Base-by-base conservation (phyloP, 2,888 invertebrate species). In the Hirtodrosophila alboralis region DNA sequence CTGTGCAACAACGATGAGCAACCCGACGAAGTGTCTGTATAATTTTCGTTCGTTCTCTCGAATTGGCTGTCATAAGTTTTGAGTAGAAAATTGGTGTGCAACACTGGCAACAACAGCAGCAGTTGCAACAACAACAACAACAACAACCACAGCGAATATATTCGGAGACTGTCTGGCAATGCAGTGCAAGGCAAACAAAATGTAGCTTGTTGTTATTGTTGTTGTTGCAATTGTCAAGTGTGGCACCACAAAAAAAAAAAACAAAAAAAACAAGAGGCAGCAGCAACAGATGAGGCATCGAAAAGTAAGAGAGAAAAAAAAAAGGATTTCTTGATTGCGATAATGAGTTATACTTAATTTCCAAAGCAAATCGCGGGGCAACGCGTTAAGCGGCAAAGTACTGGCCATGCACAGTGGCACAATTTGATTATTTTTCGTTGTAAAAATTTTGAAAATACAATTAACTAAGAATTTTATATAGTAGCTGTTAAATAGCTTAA, bases 51-150 rank as follows among this genome's bases (percentile, higher is more conserved):
- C 79, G 60, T 81, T 86, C 84, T 86, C 83, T 84, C 87, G 85
- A 81, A 81, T 81, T 86, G 86, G 81, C 87, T 84, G 86, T 86
- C 86, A 81, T 81, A 86, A 84, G 84, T 84, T 81, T 85, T 85
- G 86, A 86, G 86, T 86, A 81, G 86, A 86, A 86, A 86, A 86
- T 81, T 86, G 86, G 86, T 81, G 85, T 75, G 78, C 86, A 86
- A 75, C 75, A 84, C 81, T 53, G 44, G 56, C 83, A 78, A 66
- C 59, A 65, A 62, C 60, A 63, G 36, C 71, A 62, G 27, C 37
- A 68, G 33, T 38, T 26, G 36, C 18, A 30, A 31, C 41, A 53
- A 12, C 36, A 48, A 18, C 36, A 33, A 23, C 45, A 56, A 51
- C 40, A 38, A 13, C 33, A 48, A 31, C 47, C 33, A 16, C 14